Evolutionary conservation across 2,797 vertebrate genomes (phyloP).

Genomic region (Manis pentadactyla): DNA sequence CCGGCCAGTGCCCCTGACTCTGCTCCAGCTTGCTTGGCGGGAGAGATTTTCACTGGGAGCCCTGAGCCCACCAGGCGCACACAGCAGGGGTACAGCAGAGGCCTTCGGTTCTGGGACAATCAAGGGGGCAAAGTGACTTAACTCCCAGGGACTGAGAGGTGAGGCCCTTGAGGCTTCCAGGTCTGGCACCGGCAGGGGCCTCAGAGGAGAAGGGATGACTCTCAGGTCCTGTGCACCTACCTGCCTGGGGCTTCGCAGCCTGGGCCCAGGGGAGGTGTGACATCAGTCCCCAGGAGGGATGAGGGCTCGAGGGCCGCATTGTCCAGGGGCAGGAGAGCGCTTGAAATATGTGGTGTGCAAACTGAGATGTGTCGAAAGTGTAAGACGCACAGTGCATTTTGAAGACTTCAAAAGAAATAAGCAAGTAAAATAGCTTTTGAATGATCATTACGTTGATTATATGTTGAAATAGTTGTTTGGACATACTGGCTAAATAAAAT

Average conservation of each 20-base stretch:
- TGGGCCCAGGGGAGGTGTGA: no score
- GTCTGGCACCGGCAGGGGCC: background rate
- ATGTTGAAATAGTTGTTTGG: rapidly evolving
- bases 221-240: rapidly evolving
- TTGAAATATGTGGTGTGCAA: rapidly evolving
- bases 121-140: background rate
- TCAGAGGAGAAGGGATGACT: background rate
- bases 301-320: rapidly evolving
- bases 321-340: rapidly evolving
- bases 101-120: rapidly evolving
- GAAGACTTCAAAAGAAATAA: background rate
- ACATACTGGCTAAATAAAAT: background rate
- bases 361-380: rapidly evolving
- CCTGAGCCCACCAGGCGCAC: rapidly evolving
- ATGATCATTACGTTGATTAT: rapidly evolving
- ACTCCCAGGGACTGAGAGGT: background rate
- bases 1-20: background rate
- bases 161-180: background rate
- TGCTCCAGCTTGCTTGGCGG: background rate
- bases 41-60: background rate
- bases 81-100: background rate
- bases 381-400: rapidly evolving
- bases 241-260: background rate
- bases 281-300: background rate
- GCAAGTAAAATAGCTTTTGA: rapidly evolving